These are phyloP conservation scores for Enteromius anoplus DNA, from an alignment of 2,797 vertebrate species.

Conservation along the genomic window DNA sequence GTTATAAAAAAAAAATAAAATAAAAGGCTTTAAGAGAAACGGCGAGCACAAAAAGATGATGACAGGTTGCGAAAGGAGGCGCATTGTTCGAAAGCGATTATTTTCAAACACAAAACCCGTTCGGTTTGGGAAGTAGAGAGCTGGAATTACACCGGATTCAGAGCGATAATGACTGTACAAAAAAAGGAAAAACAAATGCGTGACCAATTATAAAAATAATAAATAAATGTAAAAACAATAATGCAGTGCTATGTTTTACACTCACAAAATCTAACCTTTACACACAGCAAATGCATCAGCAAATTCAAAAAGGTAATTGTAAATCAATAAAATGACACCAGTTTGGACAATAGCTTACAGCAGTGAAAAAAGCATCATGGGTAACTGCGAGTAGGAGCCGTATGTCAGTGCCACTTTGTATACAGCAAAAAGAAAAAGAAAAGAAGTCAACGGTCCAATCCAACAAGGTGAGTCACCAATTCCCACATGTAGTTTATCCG, in stretches of 20 bases:
- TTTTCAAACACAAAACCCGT: constrained; percentile 39
- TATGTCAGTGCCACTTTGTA: neutral
- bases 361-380: constrained; percentile 19
- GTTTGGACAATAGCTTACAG: neutral
- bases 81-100: constrained; percentile 22
- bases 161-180: neutral
- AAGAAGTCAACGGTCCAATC: neutral
- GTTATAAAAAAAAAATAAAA: constrained; percentile 9
- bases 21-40: constrained; percentile 28
- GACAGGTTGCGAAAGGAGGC: constrained; percentile 15
- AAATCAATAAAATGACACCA: neutral
- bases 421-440: neutral
- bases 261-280: too few species aligned
- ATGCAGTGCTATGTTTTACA: too few species aligned
- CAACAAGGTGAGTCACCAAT: constrained; percentile 23
- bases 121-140: constrained; percentile 8
- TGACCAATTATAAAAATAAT: neutral
- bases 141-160: constrained; percentile 13
- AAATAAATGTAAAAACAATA: too few species aligned
- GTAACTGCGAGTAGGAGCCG: neutral
- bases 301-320: too few species aligned
- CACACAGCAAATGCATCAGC: too few species aligned
- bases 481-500: constrained; percentile 14
- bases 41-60: constrained; percentile 30
- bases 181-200: neutral